Conservation (phyloP, 2,888 invertebrate genomes). For the Monochamus alternatus region DNA sequence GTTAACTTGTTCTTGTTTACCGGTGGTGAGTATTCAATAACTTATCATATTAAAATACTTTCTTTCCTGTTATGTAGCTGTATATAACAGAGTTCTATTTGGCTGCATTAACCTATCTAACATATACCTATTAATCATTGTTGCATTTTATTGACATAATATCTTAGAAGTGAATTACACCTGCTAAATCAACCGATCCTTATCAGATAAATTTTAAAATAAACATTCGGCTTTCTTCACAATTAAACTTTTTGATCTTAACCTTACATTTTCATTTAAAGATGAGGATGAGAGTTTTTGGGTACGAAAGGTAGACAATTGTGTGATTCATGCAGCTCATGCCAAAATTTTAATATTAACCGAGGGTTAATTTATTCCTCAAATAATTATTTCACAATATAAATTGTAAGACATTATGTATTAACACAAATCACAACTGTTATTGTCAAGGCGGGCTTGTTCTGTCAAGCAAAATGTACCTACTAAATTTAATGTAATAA, state of each 20-base stretch:
- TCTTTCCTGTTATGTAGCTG: too few species aligned
- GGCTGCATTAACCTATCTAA: too few species aligned
- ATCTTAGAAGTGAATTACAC: too few species aligned
- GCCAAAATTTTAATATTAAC: not conserved
- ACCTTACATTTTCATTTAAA: not conserved
- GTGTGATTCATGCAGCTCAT: not conserved
- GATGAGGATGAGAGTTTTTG: not conserved
- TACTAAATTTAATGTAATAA: too few species aligned
- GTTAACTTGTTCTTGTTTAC: constrained; percentile 33
- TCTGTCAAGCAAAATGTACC: too few species aligned
- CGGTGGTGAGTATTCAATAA: constrained; percentile 20
- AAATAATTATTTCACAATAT: too few species aligned
- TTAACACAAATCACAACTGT: too few species aligned
- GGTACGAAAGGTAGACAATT: not conserved
- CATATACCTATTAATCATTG: not conserved
- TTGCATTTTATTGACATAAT: not conserved
- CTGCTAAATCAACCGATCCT: too few species aligned
- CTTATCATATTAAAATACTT: not conserved
- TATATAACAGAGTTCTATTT: too few species aligned
- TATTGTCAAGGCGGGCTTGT: too few species aligned
- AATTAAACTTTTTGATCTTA: not conserved
- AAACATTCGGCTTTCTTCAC: not conserved
- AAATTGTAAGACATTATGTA: too few species aligned
- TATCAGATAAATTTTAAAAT: not conserved
- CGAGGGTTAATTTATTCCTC: too few species aligned